Conservation (phyloP, 2,888 invertebrate genomes). For the Axea sp. region DNA sequence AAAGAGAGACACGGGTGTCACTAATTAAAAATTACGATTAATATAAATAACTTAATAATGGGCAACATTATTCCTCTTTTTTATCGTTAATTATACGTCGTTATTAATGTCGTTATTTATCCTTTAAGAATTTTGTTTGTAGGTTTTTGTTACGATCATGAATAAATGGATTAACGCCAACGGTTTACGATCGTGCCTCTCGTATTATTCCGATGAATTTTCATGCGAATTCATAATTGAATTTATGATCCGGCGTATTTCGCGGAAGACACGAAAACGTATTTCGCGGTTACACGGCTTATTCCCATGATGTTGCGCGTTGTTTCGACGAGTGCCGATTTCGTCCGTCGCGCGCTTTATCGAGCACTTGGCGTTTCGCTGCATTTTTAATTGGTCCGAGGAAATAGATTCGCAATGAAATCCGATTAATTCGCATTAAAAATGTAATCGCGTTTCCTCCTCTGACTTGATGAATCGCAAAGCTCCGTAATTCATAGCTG, state of each 20-base stretch:
- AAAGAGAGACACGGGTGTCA: too few species aligned
- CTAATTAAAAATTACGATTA: too few species aligned
- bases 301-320: too few species aligned
- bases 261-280: constrained; percentile 15
- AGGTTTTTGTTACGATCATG: constrained; percentile 11
- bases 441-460: background rate
- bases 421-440: constrained; percentile 5
- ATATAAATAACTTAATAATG: too few species aligned
- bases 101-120: constrained; percentile 18
- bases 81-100: too few species aligned
- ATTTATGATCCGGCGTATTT: constrained; percentile 11
- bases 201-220: constrained; percentile 28
- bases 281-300: too few species aligned
- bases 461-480: background rate
- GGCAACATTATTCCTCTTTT: too few species aligned
- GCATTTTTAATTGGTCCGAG: too few species aligned
- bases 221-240: constrained; percentile 28
- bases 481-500: background rate
- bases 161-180: constrained; percentile 36
- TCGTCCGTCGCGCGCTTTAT: too few species aligned
- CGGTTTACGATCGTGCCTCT: constrained; percentile 1
- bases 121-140: constrained; percentile 37
- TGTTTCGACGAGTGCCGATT: too few species aligned
- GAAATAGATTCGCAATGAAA: too few species aligned
- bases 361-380: too few species aligned